These are phyloP conservation scores for Champsocephalus gunnari DNA, from an alignment of 2,797 vertebrate species.

Conservation along the genomic window DNA sequence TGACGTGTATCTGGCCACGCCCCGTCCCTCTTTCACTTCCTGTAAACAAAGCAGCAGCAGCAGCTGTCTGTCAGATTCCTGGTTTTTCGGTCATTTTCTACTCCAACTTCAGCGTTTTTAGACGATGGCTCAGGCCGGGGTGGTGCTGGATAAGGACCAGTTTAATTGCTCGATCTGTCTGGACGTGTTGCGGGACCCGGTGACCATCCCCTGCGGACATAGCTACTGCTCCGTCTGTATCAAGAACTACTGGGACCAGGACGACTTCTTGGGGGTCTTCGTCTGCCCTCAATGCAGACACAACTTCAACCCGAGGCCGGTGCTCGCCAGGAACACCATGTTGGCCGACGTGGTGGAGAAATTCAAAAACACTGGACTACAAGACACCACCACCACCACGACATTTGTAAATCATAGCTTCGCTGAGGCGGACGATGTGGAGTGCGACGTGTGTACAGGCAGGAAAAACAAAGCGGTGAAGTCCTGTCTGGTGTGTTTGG, in stretches of 20 bases:
- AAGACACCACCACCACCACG: conserved; percentile 2
- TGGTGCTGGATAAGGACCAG: conserved; percentile 84
- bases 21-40: conserved; percentile 46
- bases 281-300: conserved; percentile 84
- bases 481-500: conserved; percentile 94
- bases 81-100: conserved; percentile 23
- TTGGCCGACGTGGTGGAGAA: conserved; percentile 84
- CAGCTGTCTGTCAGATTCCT: background rate
- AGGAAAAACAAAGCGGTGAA: conserved; percentile 84
- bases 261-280: conserved; percentile 79
- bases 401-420: conserved; percentile 2
- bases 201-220: conserved; percentile 86
- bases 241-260: conserved; percentile 85
- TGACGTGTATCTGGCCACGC: conserved; percentile 6
- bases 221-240: conserved; percentile 85
- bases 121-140: conserved; percentile 83
- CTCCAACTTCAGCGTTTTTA: background rate
- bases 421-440: conserved; percentile 72
- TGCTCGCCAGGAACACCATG: conserved; percentile 83
- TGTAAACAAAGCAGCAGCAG: conserved; percentile 73
- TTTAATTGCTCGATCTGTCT: conserved; percentile 87
- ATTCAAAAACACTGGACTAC: conserved; percentile 73
- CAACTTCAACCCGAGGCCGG: conserved; percentile 82
- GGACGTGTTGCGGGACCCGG: conserved; percentile 81
- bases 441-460: conserved; percentile 90